Conservation (phyloP, 2,888 invertebrate genomes). For the Tuberolachnus salignus region DNA sequence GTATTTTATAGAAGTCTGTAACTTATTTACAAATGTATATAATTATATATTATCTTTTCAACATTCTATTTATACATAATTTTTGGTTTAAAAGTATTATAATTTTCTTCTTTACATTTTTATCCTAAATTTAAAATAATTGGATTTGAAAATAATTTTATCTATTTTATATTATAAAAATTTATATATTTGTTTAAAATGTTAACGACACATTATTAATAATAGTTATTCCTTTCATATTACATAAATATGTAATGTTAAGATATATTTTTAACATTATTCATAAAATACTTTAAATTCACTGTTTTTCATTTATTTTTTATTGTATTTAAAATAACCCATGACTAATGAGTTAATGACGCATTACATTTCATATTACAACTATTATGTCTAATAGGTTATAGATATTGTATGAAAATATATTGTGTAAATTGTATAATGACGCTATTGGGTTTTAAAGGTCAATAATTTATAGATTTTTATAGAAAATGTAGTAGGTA, state of each 20-base stretch:
- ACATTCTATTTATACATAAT: not conserved
- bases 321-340: conserved; percentile 1
- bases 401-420: not conserved
- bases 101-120: not conserved
- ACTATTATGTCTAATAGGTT: not conserved
- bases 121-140: too few species aligned
- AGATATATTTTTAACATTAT: too few species aligned
- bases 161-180: too few species aligned
- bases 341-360: not conserved
- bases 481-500: not conserved
- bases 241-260: too few species aligned
- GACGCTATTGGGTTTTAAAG: conserved; percentile 31
- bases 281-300: too few species aligned
- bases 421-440: not conserved
- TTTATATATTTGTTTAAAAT: too few species aligned
- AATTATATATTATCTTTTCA: too few species aligned
- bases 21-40: too few species aligned
- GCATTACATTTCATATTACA: conserved; percentile 19
- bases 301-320: not conserved
- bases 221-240: too few species aligned
- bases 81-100: not conserved
- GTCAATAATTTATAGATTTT: conserved; percentile 35
- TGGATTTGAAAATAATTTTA: too few species aligned
- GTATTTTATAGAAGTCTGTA: too few species aligned
- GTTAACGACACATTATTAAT: too few species aligned